Percentiles rank a stretch among this genome's conserved stretches.
Conservation (phyloP, 2,888 invertebrate species). For the Ethmia dodecea region DNA sequence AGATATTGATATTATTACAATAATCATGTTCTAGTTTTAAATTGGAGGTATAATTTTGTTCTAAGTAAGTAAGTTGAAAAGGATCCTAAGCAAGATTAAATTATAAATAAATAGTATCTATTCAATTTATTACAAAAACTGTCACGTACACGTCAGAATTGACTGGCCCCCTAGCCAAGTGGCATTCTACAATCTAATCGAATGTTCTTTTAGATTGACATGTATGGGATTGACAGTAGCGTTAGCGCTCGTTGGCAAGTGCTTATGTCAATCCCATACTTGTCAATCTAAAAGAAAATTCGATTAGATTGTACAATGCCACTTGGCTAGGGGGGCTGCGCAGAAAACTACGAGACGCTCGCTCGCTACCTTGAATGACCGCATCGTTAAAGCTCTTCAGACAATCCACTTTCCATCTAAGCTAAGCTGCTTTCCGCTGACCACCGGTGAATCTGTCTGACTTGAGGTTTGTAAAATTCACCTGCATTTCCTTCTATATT, state of each 20-base stretch:
- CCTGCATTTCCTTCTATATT: conserved; percentile 52
- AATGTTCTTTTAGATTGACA: no score
- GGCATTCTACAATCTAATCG: no score
- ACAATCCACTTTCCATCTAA: conserved; percentile 17
- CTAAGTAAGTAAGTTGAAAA: conserved; percentile 8
- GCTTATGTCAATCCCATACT: no score
- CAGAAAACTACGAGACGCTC: conserved; percentile 26
- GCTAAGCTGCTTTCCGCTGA: conserved; percentile 27
- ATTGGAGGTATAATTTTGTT: conserved; percentile 10
- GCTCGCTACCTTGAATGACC: conserved; percentile 2
- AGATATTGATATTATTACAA: conserved; percentile 35
- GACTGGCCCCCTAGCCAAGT: no score
- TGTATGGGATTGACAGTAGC: no score
- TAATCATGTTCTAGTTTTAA: conserved; percentile 29
- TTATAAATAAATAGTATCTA: conserved; percentile 31
- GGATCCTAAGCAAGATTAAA: conserved; percentile 7
- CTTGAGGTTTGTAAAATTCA: conserved; percentile 33
- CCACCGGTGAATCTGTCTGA: conserved; percentile 39
- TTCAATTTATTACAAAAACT: conserved; percentile 40
- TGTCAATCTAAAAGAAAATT: no score
- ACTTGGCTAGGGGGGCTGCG: no score
- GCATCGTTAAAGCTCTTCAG: conserved; percentile 21
- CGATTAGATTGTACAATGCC: no score
- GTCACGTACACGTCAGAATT: conserved; percentile 53
- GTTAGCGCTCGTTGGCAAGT: no score